These are phyloP conservation scores for Chaetops frenatus DNA, from an alignment of 2,113 vertebrate genomes.

Conservation along the genomic window DNA sequence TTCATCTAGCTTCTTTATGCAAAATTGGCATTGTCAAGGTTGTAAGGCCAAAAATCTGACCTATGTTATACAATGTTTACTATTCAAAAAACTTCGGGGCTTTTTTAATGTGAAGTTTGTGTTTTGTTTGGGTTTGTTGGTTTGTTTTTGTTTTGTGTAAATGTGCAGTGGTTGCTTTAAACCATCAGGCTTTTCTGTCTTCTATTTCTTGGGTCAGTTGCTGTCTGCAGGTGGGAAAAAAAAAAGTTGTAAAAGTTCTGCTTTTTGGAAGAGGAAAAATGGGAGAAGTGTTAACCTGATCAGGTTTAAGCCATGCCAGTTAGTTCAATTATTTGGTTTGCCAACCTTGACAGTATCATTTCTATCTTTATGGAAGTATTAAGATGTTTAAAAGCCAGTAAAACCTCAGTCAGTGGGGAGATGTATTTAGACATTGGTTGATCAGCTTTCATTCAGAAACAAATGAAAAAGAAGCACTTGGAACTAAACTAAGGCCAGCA, in stretches of 20 bases:
- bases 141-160: not conserved
- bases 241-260: conserved; percentile 55
- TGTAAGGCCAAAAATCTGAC: conserved; percentile 73
- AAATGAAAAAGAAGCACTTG: not conserved
- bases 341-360: conserved; percentile 71
- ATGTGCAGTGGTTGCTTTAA: not conserved
- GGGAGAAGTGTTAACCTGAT: conserved; percentile 58
- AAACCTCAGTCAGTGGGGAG: not conserved
- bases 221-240: conserved; percentile 66
- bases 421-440: not conserved
- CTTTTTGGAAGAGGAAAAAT: conserved; percentile 56
- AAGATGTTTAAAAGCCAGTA: not conserved
- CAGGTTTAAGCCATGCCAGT: conserved; percentile 61
- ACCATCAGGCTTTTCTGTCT: conserved; percentile 54
- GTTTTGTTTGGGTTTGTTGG: not conserved
- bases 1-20: not conserved
- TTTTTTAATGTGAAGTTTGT: not conserved
- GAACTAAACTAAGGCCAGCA: not conserved
- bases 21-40: conserved; percentile 67
- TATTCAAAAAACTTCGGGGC: not conserved
- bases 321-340: conserved; percentile 73
- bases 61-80: not conserved
- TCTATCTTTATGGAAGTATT: conserved; percentile 5
- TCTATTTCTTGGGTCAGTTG: conserved; percentile 58
- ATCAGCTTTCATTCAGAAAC: not conserved